These are phyloP conservation scores for Agraylea sexmaculata DNA, from an alignment of 1,140 invertebrate genomes.

Conservation along the genomic window DNA sequence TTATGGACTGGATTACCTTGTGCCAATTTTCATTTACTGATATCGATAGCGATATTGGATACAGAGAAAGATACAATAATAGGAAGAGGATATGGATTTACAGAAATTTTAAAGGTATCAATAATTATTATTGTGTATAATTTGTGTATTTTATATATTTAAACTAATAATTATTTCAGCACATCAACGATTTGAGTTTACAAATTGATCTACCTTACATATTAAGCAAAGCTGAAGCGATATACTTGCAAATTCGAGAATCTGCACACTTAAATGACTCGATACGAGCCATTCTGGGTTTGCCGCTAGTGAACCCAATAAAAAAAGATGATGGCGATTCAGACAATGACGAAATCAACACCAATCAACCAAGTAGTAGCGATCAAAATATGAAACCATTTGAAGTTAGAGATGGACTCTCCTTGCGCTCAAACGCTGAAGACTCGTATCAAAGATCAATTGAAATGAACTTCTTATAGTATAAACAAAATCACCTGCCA, in stretches of 20 bases:
- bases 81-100: slow-evolving; percentile 84
- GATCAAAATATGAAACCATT: slow-evolving; percentile 1
- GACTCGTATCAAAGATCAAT: slow-evolving; percentile 41
- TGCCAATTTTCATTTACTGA: slow-evolving; percentile 84
- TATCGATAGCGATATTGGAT: slow-evolving; percentile 85
- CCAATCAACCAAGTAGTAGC: neutral
- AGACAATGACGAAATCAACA: slow-evolving; percentile 13
- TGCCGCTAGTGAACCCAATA: slow-evolving; percentile 30
- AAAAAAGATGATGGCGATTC: slow-evolving; percentile 20
- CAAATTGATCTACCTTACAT: slow-evolving; percentile 69
- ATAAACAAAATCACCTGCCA: no score
- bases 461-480: slow-evolving; percentile 38
- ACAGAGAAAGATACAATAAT: slow-evolving; percentile 76
- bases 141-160: slow-evolving; percentile 21
- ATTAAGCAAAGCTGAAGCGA: slow-evolving; percentile 76
- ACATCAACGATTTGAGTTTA: slow-evolving; percentile 85
- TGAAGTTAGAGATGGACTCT: slow-evolving; percentile 12
- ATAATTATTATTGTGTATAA: slow-evolving; percentile 15
- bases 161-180: slow-evolving; percentile 44
- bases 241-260: slow-evolving; percentile 70
- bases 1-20: slow-evolving; percentile 87
- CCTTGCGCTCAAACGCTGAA: slow-evolving; percentile 26
- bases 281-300: slow-evolving; percentile 54
- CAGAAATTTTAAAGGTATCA: slow-evolving; percentile 86
- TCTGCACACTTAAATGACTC: slow-evolving; percentile 55